Conservation (phyloP, 1,140 invertebrate species). For the Bombyx mandarina region DNA sequence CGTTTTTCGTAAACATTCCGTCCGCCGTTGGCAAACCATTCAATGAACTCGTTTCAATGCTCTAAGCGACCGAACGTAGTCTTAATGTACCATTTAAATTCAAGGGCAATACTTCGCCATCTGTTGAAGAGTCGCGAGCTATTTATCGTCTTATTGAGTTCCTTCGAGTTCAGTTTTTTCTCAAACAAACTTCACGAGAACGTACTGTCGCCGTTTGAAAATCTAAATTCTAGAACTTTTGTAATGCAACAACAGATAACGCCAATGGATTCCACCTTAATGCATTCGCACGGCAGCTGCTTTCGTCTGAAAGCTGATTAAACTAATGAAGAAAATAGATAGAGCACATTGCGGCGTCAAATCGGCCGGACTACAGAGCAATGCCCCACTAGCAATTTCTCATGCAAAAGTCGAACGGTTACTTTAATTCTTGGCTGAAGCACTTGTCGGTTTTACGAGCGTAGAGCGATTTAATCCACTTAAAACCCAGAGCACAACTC, state of each 20-base stretch:
- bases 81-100: constrained; percentile 64
- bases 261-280: constrained; percentile 59
- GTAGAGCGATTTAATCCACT: constrained; percentile 70
- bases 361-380: constrained; percentile 45
- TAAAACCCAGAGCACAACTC: constrained; percentile 70
- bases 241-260: constrained; percentile 24
- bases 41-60: constrained; percentile 59
- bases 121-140: constrained; percentile 34
- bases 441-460: constrained; percentile 71
- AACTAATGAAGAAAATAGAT: constrained; percentile 42
- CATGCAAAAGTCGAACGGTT: constrained; percentile 70
- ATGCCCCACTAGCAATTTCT: constrained; percentile 58
- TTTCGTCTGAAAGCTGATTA: constrained; percentile 36
- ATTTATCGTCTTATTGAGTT: constrained; percentile 49
- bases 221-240: neutral
- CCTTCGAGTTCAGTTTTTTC: constrained; percentile 30
- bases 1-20: constrained; percentile 49
- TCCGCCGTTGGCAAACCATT: constrained; percentile 43
- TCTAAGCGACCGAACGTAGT: constrained; percentile 45
- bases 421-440: constrained; percentile 69
- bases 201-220: neutral
- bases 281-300: constrained; percentile 52
- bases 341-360: constrained; percentile 39
- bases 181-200: constrained; percentile 2
- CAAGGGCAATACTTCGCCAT: constrained; percentile 47